These are phyloP conservation scores for Zootoca vivipara DNA, from an alignment of 2,113 vertebrate genomes.

Conservation along the genomic window DNA sequence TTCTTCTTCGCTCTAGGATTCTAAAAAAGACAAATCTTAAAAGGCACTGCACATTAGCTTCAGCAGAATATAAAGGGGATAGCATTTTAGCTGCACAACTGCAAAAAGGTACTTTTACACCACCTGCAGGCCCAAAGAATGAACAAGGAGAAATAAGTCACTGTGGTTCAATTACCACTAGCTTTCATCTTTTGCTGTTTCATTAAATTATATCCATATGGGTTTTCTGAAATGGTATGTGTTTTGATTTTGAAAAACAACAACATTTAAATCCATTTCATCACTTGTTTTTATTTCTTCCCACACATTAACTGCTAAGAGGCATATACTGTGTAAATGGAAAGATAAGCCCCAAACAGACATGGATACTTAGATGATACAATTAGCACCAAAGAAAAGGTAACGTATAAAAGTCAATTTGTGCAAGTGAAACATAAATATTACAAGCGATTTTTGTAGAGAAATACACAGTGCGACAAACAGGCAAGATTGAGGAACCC, in stretches of 20 bases:
- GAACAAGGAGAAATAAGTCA: neutral
- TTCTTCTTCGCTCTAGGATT: neutral
- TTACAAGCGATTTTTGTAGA: neutral
- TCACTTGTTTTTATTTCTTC: neutral
- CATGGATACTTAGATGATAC: neutral
- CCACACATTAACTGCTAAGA: neutral
- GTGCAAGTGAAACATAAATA: neutral
- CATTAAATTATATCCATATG: neutral
- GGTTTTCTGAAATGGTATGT: neutral
- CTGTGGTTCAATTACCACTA: neutral
- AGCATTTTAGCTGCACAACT: conserved; percentile 18
- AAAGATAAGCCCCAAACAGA: neutral
- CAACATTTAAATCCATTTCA: neutral
- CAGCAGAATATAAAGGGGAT: neutral
- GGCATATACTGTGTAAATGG: neutral
- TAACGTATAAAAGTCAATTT: neutral
- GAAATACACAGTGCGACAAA: neutral
- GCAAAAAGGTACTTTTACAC: conserved; percentile 24
- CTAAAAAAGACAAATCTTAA: neutral
- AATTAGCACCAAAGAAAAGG: neutral
- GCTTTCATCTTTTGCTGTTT: neutral
- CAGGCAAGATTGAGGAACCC: neutral
- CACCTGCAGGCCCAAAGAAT: conserved; percentile 43
- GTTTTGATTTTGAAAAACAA: neutral
- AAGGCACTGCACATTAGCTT: neutral